Percentiles rank a stretch among this genome's conserved stretches.
phyloP scores from a whole-genome alignment of 2,113 vertebrate genomes.

The Anoplopoma fimbria region DNA sequence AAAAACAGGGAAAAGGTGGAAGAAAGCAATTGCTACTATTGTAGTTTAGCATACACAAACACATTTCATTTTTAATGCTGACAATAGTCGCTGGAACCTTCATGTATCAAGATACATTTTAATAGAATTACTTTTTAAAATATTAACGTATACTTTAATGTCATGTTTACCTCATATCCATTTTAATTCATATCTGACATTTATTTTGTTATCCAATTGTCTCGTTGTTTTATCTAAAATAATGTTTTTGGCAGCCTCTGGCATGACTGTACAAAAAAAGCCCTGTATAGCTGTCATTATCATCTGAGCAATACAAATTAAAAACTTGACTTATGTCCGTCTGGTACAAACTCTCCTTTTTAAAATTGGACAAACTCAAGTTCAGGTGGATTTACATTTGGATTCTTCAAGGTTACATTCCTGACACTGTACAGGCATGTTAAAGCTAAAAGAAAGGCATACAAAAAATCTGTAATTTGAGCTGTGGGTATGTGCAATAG shows the following conservation, averaged over 20 bases:
- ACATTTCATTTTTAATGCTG: background rate
- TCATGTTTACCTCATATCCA: background rate
- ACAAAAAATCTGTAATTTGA: slow-evolving; percentile 13
- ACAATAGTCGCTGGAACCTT: background rate
- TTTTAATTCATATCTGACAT: background rate
- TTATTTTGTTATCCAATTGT: background rate
- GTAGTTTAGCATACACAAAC: background rate
- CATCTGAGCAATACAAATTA: background rate
- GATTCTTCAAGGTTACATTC: background rate
- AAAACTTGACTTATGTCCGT: background rate
- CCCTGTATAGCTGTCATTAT: background rate
- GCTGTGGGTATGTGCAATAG: slow-evolving; percentile 17
- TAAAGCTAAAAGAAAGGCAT: slow-evolving; percentile 7
- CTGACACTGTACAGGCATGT: slow-evolving; percentile 3
- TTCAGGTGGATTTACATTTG: background rate
- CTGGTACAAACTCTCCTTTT: background rate
- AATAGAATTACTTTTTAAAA: background rate
- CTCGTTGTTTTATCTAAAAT: background rate
- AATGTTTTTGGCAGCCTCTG: background rate
- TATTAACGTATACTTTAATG: background rate
- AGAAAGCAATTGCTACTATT: too few species aligned
- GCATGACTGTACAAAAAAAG: background rate
- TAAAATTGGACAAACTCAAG: background rate
- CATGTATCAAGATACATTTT: background rate
- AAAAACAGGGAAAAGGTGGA: background rate